Evolutionary conservation across 53 echinoderm and acorn worm species (phyloP).

Genomic region (Zoroaster sp.): DNA sequence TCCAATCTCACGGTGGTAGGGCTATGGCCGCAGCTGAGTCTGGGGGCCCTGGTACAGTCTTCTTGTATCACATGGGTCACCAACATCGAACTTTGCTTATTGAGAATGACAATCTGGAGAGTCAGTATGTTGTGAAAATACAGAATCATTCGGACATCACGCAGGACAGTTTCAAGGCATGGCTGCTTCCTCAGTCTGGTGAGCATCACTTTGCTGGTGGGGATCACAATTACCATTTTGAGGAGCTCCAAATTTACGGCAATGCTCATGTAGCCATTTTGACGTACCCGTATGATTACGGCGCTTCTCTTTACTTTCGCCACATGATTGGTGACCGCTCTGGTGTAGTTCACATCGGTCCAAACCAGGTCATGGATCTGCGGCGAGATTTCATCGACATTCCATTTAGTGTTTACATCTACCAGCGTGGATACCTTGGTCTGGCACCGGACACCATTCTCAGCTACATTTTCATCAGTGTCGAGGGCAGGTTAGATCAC

Average conservation of each 20-base stretch:
- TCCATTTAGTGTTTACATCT: slow-evolving; percentile 84
- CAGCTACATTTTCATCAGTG: slow-evolving; percentile 74
- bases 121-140: slow-evolving; percentile 52
- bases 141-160: slow-evolving; percentile 67
- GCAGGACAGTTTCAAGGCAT: slow-evolving; percentile 85
- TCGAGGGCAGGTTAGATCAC: slow-evolving; percentile 85
- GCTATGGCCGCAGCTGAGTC: slow-evolving; percentile 36
- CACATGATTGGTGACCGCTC: slow-evolving; percentile 92
- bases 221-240: slow-evolving; percentile 83
- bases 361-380: slow-evolving; percentile 91
- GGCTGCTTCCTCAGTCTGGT: slow-evolving; percentile 88
- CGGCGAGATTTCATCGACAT: slow-evolving; percentile 69
- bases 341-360: slow-evolving; percentile 82
- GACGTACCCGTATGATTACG: slow-evolving; percentile 73
- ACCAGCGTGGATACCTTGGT: slow-evolving; percentile 75
- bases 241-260: slow-evolving; percentile 90
- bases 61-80: slow-evolving; percentile 75
- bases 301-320: slow-evolving; percentile 69
- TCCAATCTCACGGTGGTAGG: slow-evolving; percentile 74
- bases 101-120: slow-evolving; percentile 70
- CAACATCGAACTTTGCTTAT: slow-evolving; percentile 86
- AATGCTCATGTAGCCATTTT: slow-evolving; percentile 82
- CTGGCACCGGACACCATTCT: slow-evolving; percentile 71
- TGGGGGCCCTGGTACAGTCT: slow-evolving; percentile 89
- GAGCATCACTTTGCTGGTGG: slow-evolving; percentile 87